Evolutionary conservation across 2,888 invertebrate species (phyloP).

Genomic region (Acleris cristana): DNA sequence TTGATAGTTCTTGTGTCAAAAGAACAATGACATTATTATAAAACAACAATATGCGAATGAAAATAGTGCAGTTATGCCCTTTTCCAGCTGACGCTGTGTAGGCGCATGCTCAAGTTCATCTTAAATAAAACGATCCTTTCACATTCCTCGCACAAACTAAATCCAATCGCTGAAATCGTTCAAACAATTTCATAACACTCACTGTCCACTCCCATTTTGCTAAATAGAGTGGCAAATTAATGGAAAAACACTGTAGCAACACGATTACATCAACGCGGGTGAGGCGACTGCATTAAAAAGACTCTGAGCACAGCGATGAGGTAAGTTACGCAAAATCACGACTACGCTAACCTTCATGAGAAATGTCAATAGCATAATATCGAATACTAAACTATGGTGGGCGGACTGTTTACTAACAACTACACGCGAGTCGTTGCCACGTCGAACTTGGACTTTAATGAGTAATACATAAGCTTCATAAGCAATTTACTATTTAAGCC

Average conservation of each 20-base stretch:
- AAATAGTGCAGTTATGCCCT: conserved; percentile 23
- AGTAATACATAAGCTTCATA: background rate
- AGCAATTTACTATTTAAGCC: background rate
- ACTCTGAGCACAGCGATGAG: conserved; percentile 60
- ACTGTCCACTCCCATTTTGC: conserved; percentile 54
- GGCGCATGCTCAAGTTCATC: conserved; percentile 32
- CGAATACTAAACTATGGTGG: conserved; percentile 53
- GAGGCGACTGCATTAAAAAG: conserved; percentile 66
- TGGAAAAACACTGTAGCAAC: conserved; percentile 39
- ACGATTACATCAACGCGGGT: conserved; percentile 59
- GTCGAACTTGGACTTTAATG: background rate
- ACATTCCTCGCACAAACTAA: conserved; percentile 19
- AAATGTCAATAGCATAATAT: conserved; percentile 79
- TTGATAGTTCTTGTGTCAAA: too few relatives aligned
- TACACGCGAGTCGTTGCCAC: conserved; percentile 12
- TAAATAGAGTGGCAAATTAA: conserved; percentile 40
- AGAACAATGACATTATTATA: conserved; percentile 1
- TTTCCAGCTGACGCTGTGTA: conserved; percentile 22
- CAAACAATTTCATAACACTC: conserved; percentile 41
- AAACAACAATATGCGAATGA: conserved; percentile 5
- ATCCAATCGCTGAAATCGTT: conserved; percentile 25
- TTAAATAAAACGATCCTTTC: conserved; percentile 18
- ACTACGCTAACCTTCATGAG: conserved; percentile 73
- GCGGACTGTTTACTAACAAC: conserved; percentile 51
- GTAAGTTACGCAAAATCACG: conserved; percentile 80